Evolutionary conservation across 1,140 invertebrate species (phyloP).

Genomic region (Trichonephila clavipes): DNA sequence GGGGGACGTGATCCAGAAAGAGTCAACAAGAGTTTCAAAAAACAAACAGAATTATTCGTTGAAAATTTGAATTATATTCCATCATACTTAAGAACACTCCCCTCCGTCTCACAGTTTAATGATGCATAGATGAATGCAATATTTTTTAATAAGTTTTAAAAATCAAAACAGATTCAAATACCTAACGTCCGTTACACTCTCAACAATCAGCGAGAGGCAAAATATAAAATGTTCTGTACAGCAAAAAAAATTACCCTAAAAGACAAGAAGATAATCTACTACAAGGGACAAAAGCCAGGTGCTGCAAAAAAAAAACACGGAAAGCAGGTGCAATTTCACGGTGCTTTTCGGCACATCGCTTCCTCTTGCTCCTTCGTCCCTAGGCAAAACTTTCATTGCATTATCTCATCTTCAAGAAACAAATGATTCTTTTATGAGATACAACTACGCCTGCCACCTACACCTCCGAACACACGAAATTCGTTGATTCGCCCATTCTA

Average conservation of each 20-base stretch:
- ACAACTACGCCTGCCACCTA: neutral
- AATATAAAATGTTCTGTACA: neutral
- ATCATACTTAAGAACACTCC: too few species aligned
- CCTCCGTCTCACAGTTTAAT: too few species aligned
- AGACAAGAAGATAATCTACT: neutral
- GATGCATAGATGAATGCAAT: too few species aligned
- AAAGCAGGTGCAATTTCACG: neutral
- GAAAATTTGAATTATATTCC: too few species aligned
- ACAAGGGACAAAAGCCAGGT: neutral
- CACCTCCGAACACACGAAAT: neutral
- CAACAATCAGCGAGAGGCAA: neutral
- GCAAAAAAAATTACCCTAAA: neutral
- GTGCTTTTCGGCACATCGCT: slow-evolving; percentile 5
- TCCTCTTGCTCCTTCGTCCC: neutral
- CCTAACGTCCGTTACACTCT: too few species aligned
- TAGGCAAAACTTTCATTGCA: neutral
- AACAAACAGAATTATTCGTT: too few species aligned
- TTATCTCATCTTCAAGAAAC: neutral
- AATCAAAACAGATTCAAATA: too few species aligned
- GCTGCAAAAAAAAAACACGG: neutral
- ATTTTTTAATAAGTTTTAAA: too few species aligned
- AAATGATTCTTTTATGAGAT: neutral
- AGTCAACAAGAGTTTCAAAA: too few species aligned
- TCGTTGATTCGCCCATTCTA: neutral
- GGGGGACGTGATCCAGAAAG: too few species aligned